Conservation (phyloP, 2,113 vertebrate genomes). For the Calonectris borealis region DNA sequence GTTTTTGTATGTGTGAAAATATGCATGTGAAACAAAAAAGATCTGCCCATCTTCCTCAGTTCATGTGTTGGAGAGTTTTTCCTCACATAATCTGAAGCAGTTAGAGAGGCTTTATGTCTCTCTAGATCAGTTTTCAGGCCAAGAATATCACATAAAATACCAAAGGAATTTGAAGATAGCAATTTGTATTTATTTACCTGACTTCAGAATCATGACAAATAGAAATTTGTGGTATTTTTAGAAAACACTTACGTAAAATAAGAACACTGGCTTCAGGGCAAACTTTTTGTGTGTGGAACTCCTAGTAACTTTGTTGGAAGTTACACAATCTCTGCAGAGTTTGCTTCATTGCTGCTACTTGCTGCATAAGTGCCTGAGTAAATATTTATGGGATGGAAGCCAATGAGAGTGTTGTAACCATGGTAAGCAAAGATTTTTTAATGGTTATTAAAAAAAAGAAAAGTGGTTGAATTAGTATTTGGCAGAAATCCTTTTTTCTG, state of each 20-base stretch:
- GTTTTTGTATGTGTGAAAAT: not conserved
- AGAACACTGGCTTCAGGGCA: not conserved
- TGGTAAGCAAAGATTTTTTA: slow-evolving; percentile 5
- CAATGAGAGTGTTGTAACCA: slow-evolving; percentile 41
- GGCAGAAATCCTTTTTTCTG: not conserved
- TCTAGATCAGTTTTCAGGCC: not conserved
- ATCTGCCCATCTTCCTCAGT: not conserved
- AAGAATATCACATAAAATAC: not conserved
- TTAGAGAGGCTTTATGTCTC: not conserved
- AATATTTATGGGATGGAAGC: slow-evolving; percentile 49
- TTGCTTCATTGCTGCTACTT: slow-evolving; percentile 19
- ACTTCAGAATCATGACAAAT: not conserved
- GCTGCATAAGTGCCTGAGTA: slow-evolving; percentile 18
- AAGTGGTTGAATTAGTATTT: not conserved
- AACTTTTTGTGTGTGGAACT: not conserved
- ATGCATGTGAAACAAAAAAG: not conserved
- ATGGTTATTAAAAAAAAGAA: not conserved
- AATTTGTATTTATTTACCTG: slow-evolving; percentile 5
- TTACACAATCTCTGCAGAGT: slow-evolving; percentile 1
- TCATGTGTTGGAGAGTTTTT: not conserved
- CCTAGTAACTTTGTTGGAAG: not conserved
- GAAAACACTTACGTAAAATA: not conserved
- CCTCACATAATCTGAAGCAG: not conserved
- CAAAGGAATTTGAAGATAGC: not conserved
- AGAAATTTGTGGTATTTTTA: not conserved